Conservation (phyloP, 2,888 invertebrate species). For the Tortrix viridana region DNA sequence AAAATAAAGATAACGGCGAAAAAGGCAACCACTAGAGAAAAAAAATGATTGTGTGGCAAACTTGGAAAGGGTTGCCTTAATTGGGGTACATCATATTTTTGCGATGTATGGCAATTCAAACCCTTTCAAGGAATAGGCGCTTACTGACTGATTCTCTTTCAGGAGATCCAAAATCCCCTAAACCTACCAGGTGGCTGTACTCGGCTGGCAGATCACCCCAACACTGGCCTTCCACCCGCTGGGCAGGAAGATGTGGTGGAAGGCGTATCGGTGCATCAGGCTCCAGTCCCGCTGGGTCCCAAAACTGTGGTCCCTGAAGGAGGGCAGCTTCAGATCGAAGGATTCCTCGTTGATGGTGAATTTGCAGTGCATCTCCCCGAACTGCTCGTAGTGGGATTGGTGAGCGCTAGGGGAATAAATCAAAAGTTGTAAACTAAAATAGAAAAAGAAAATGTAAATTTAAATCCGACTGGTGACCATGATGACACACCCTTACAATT, state of each 20-base stretch:
- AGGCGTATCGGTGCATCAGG: conserved; percentile 90
- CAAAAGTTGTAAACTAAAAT: no score
- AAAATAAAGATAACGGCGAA: no score
- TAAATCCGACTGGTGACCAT: no score
- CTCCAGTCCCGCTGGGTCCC: conserved; percentile 90
- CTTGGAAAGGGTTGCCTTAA: no score
- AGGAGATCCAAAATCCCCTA: background rate
- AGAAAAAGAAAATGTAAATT: no score
- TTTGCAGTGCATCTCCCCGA: conserved; percentile 86
- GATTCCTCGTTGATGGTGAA: conserved; percentile 81
- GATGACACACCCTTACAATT: no score
- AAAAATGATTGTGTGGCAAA: no score
- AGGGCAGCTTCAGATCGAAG: conserved; percentile 80
- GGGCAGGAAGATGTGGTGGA: conserved; percentile 89
- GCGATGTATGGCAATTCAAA: no score
- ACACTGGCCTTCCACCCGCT: conserved; percentile 88
- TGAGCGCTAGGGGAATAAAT: conserved; percentile 84
- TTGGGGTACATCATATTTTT: no score
- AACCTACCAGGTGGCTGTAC: conserved; percentile 82
- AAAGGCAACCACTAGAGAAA: no score
- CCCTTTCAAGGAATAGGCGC: no score
- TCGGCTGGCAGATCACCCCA: conserved; percentile 91
- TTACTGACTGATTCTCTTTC: background rate
- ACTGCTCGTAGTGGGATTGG: conserved; percentile 94
- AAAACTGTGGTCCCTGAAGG: conserved; percentile 92